Percentiles rank a stretch among this genome's conserved stretches.
These are phyloP conservation scores for Parochlus steinenii DNA, from an alignment of 2,888 invertebrate genomes.

Conservation along the genomic window DNA sequence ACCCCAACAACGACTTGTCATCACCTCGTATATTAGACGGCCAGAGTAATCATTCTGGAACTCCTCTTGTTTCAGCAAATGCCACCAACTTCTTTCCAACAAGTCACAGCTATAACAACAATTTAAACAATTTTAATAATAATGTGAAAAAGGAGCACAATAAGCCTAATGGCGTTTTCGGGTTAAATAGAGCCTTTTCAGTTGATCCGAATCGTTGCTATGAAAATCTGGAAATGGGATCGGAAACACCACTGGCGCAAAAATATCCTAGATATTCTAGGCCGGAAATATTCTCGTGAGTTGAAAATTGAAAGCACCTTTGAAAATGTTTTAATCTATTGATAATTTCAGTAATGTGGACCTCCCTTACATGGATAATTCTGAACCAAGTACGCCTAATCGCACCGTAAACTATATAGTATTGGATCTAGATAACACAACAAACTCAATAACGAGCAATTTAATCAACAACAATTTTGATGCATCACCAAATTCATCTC, in stretches of 20 bases:
- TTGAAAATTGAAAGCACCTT: too few relatives aligned
- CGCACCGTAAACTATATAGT: constrained; percentile 27
- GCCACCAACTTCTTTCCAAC: too few relatives aligned
- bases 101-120: too few relatives aligned
- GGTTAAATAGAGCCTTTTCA: constrained; percentile 6
- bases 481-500: neutral
- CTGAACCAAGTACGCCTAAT: constrained; percentile 17
- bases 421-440: constrained; percentile 22
- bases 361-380: constrained; percentile 14
- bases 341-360: constrained; percentile 17
- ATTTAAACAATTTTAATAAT: too few relatives aligned
- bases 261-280: constrained; percentile 16
- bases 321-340: too few relatives aligned
- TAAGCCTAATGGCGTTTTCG: too few relatives aligned
- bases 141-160: too few relatives aligned
- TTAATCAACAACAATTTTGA: neutral
- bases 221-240: constrained; percentile 17
- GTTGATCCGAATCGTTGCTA: constrained; percentile 16
- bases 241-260: constrained; percentile 12
- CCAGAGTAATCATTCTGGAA: too few relatives aligned
- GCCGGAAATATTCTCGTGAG: constrained; percentile 17
- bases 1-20: too few relatives aligned
- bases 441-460: constrained; percentile 13
- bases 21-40: too few relatives aligned
- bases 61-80: too few relatives aligned